phyloP scores from a whole-genome alignment of 1,140 invertebrate species.

The Sycophaga agraensis region DNA sequence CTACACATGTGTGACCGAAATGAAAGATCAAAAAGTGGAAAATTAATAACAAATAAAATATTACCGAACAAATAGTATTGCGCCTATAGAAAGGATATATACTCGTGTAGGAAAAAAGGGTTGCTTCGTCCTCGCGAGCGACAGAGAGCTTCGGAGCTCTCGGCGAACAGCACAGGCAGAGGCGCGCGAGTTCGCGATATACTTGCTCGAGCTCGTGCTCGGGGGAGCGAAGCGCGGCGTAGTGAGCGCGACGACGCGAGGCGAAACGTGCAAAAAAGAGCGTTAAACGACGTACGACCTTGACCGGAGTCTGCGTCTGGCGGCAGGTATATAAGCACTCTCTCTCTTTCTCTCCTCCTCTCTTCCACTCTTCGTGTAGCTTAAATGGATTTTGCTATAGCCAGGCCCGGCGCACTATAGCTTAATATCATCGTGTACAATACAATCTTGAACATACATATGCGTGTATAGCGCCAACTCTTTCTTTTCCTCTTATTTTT shows the following conservation, averaged over 20 bases:
- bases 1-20: too few relatives aligned
- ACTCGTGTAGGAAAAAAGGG: too few relatives aligned
- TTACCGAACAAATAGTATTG: too few relatives aligned
- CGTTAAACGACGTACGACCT: conserved; percentile 41
- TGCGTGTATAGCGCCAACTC: background rate
- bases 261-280: conserved; percentile 36
- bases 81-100: too few relatives aligned
- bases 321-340: conserved; percentile 34
- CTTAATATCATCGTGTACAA: conserved; percentile 27
- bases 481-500: background rate
- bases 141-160: too few relatives aligned
- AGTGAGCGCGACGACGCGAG: conserved; percentile 3
- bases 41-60: too few relatives aligned
- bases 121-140: too few relatives aligned
- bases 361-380: conserved; percentile 17
- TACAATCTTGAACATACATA: conserved; percentile 25
- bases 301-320: conserved; percentile 42
- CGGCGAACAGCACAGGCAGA: too few relatives aligned
- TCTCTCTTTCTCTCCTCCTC: conserved; percentile 8
- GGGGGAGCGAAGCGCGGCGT: background rate
- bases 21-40: too few relatives aligned
- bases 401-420: conserved; percentile 4
- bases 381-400: conserved; percentile 28
- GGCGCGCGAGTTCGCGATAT: too few relatives aligned
- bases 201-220: too few relatives aligned